A percentile compares a stretch with the other conserved stretches of the same genome.
These are phyloP conservation scores for Neopelma chrysocephalum DNA, from an alignment of 2,797 vertebrate species.

Conservation along the genomic window DNA sequence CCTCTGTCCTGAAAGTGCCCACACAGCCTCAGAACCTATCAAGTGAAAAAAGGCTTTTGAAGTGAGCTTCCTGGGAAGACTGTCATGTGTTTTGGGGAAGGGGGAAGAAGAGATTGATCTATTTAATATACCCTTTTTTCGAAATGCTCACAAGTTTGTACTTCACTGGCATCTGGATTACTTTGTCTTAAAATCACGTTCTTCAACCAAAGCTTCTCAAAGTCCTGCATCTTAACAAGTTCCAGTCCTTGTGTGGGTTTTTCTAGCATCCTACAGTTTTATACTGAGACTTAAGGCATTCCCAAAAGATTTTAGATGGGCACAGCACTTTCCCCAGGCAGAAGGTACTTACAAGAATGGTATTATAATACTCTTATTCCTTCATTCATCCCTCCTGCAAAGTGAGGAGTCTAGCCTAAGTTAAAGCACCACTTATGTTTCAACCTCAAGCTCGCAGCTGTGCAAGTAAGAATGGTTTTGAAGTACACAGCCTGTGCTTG, in stretches of 20 bases:
- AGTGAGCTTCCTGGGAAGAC: background rate
- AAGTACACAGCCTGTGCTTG: background rate
- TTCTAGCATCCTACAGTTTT: background rate
- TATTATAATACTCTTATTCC: background rate
- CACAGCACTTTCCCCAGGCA: background rate
- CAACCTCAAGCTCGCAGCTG: constrained; percentile 31
- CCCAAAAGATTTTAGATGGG: background rate
- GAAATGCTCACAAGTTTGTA: background rate
- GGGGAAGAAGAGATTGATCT: background rate
- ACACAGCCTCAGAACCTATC: background rate
- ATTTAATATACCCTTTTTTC: background rate
- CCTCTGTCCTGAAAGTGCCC: background rate
- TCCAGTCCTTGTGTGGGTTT: background rate
- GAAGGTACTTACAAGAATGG: background rate
- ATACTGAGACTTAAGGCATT: background rate
- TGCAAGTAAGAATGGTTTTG: constrained; percentile 47
- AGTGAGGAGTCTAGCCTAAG: background rate
- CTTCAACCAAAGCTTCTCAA: background rate
- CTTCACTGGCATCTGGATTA: background rate
- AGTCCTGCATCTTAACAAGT: background rate
- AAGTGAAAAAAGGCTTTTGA: background rate
- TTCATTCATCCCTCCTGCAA: constrained; percentile 2
- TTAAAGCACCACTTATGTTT: background rate
- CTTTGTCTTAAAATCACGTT: background rate
- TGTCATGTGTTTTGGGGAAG: background rate